A percentile compares a stretch with the other conserved stretches of the same genome.
Conservation (phyloP, 2,113 vertebrate genomes). For the Lutjanus erythropterus region DNA sequence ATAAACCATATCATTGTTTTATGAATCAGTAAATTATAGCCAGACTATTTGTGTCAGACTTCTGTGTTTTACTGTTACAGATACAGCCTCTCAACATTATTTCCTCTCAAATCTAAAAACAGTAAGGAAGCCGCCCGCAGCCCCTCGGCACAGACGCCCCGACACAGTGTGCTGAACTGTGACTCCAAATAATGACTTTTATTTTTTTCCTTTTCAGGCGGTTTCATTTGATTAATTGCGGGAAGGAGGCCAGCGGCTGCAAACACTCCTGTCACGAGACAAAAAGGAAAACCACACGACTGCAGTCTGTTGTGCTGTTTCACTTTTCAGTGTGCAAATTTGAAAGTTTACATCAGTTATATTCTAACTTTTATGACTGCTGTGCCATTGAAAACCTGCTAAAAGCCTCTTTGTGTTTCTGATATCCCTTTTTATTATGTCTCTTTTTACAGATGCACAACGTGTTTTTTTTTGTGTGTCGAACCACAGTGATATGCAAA, state of each 20-base stretch:
- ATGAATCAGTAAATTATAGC: too few species aligned
- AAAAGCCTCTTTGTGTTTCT: conserved; percentile 24
- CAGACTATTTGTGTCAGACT: too few species aligned
- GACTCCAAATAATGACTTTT: conserved; percentile 47
- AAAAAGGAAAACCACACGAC: neutral
- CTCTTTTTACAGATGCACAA: neutral
- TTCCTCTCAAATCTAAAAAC: neutral
- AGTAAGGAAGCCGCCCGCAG: neutral
- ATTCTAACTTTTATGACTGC: neutral
- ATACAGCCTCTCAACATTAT: neutral
- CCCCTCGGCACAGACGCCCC: neutral
- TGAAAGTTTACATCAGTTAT: conserved; percentile 10
- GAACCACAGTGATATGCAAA: conserved; percentile 34
- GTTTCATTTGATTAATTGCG: conserved; percentile 47
- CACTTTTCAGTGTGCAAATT: neutral
- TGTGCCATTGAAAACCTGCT: conserved; percentile 2
- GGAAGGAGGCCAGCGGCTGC: conserved; percentile 28
- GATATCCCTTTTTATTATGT: neutral
- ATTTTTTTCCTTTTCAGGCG: conserved; percentile 11
- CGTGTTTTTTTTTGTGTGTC: neutral
- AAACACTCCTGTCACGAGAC: conserved; percentile 13
- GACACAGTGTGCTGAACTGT: conserved; percentile 17
- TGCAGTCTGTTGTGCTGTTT: conserved; percentile 4
- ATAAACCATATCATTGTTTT: too few species aligned
- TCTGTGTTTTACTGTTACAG: neutral